phyloP scores from a whole-genome alignment of 2,113 vertebrate genomes.

The Nannobrachium achirus region DNA sequence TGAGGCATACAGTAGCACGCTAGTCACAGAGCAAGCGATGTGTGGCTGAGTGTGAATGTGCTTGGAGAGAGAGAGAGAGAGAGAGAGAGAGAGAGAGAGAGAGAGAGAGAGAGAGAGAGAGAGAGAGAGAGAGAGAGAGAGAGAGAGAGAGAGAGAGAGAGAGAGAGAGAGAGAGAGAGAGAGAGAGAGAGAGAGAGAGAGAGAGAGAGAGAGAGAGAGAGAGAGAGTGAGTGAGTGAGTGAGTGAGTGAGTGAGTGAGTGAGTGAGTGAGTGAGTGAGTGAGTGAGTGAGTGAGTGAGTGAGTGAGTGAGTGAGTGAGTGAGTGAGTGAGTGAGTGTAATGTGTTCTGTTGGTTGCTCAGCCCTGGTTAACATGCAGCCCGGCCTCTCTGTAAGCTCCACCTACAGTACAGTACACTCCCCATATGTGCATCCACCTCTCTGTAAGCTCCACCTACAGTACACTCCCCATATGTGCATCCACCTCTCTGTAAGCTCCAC shows the following conservation, averaged over 20 bases:
- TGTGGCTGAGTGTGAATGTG: constrained; percentile 13
- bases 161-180: no score
- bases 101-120: constrained; percentile 24
- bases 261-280: no score
- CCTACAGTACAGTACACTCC: no score
- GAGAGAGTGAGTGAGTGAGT: neutral
- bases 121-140: no score
- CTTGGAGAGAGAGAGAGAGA: constrained; percentile 6
- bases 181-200: constrained; percentile 17
- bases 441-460: no score
- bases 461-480: no score
- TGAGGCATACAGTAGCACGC: constrained; percentile 58
- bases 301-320: constrained; percentile 20
- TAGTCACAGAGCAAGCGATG: constrained; percentile 47
- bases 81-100: constrained; percentile 21
- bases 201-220: constrained; percentile 23
- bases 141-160: no score
- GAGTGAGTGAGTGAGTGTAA: neutral
- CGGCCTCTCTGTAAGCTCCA: constrained; percentile 11
- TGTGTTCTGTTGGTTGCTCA: no score
- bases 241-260: no score
- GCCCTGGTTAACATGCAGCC: constrained; percentile 40
- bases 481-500: no score
- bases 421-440: no score
- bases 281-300: constrained; percentile 21